Base-by-base conservation (phyloP, 2,888 invertebrate genomes). In the Laothoe populi region DNA sequence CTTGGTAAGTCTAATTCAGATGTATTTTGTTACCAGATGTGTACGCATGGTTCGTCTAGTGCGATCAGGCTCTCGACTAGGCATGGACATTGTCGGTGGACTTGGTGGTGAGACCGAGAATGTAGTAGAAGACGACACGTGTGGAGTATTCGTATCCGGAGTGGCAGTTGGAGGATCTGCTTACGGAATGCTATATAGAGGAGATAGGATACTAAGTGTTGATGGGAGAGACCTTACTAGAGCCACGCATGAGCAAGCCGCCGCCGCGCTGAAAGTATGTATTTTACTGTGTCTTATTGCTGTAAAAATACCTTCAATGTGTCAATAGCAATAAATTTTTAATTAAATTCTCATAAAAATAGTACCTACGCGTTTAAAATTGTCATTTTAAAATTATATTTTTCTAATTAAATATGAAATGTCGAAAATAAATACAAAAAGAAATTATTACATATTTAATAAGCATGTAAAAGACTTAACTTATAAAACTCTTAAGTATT, bases 231-330 rank as follows among this genome's bases (percentile, higher is more conserved):
- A 96, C 81, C 86, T 97, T 49, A 92, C 95, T 4, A 93, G 95
- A 66, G 96, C 96, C 0, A 96, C 96, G 48, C 96, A 97, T 79
- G 96, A 97, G 76, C 94, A 95, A 75, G 97, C 96, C 0, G 97
- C 97, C 2, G 95, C 96, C 64, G 95, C 93, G 5, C 73, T 93
- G 45, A 93, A 93, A 89, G 93, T 93, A 77, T 58, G 0, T 31
- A 35, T 57, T 0, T 44, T 44, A 0, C 7, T 11, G n/a, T 3
- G 16, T 31, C 7, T 26, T 57, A 16, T 26, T 26, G 5, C 26
- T 26, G 26, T 2, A 4, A 5, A 26, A 26, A 26, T 26, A 26
- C 26, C 26, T 26, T 5, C 2, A 26, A 5, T 26, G 4, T 2
- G 26, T 5, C n/a, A n/a, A n/a, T 26, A 26, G 26, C 2, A 31